Evolutionary conservation across 1,140 invertebrate species (phyloP).

Genomic region (Eriosoma lanigerum): DNA sequence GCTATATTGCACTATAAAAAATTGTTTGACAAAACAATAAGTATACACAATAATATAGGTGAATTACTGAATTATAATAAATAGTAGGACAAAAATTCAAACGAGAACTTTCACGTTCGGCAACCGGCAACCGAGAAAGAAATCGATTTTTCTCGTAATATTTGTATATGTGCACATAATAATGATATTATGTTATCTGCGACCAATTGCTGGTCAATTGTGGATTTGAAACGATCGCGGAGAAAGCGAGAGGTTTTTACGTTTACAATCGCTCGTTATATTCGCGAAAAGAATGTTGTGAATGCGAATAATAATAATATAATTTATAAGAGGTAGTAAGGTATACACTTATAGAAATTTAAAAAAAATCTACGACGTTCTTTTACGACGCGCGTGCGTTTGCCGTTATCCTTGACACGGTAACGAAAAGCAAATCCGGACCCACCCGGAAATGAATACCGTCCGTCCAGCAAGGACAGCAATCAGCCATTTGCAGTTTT

Average conservation of each 20-base stretch:
- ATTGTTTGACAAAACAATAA: background rate
- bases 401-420: background rate
- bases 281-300: background rate
- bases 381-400: background rate
- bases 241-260: constrained; percentile 16
- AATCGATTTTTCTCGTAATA: background rate
- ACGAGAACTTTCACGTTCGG: background rate
- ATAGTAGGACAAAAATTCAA: background rate
- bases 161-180: background rate
- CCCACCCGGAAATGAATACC: constrained; percentile 4
- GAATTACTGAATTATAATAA: background rate
- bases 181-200: background rate
- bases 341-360: background rate
- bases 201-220: background rate
- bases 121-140: too few species aligned
- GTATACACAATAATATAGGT: background rate
- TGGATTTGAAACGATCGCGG: background rate
- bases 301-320: background rate
- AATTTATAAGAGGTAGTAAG: background rate
- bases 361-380: background rate
- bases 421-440: background rate
- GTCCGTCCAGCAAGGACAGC: constrained; percentile 15
- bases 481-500: too few species aligned
- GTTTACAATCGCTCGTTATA: constrained; percentile 14
- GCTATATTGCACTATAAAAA: too few species aligned